Evolutionary conservation across 2,113 vertebrate species (phyloP).

Genomic region (Salminus brasiliensis): DNA sequence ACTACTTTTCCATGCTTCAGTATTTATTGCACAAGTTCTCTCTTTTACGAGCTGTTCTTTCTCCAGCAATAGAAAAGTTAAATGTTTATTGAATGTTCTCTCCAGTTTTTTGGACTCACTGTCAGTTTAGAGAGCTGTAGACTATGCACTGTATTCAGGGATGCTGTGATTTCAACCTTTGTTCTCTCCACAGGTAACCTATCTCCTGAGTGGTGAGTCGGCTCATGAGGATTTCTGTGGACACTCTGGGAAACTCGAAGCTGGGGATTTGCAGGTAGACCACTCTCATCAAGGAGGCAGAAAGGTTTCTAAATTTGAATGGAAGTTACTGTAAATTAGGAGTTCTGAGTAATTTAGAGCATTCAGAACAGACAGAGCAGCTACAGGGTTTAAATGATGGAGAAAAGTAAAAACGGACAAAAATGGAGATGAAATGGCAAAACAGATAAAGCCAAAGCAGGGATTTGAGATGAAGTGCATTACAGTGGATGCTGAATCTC

Average conservation of each 20-base stretch:
- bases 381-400: too few relatives aligned
- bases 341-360: too few relatives aligned
- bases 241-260: conserved; percentile 70
- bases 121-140: background rate
- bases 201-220: conserved; percentile 69
- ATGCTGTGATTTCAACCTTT: background rate
- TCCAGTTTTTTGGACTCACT: background rate
- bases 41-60: background rate
- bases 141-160: background rate
- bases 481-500: too few relatives aligned
- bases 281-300: background rate
- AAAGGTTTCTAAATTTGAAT: too few relatives aligned
- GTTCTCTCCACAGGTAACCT: conserved; percentile 63
- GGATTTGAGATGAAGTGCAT: too few relatives aligned
- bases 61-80: background rate
- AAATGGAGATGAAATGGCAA: too few relatives aligned
- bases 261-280: conserved; percentile 80
- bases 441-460: too few relatives aligned
- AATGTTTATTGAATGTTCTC: background rate
- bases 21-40: conserved; percentile 2
- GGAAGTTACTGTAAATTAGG: too few relatives aligned
- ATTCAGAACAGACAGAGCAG: too few relatives aligned
- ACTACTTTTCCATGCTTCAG: conserved; percentile 7
- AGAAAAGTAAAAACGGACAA: too few relatives aligned
- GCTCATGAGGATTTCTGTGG: conserved; percentile 82